Percentiles rank a stretch among this genome's conserved stretches.
These are phyloP conservation scores for Toxotes jaculatrix DNA, from an alignment of 2,113 vertebrate species.

Conservation along the genomic window DNA sequence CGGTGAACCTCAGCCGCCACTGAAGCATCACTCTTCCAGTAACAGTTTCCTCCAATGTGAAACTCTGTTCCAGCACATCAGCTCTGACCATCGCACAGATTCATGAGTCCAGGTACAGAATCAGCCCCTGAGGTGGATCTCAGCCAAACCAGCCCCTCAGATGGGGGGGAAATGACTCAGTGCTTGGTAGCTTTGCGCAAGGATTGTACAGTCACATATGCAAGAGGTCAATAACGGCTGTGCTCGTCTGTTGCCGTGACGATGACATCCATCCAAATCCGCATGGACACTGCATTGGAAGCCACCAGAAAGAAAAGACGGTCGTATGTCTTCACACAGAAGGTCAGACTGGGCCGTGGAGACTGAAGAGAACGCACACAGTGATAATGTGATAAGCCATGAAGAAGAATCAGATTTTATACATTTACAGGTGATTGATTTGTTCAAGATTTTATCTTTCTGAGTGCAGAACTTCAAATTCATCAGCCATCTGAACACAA, in stretches of 20 bases:
- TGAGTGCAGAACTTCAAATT: neutral
- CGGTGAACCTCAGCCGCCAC: conserved; percentile 6
- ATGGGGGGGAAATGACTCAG: neutral
- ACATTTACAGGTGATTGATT: neutral
- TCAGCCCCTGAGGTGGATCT: conserved; percentile 15
- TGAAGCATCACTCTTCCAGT: conserved; percentile 30
- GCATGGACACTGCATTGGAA: conserved; percentile 88
- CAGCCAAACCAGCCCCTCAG: neutral
- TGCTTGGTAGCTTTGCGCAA: neutral
- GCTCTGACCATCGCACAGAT: neutral
- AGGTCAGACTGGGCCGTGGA: conserved; percentile 89
- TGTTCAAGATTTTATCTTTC: neutral
- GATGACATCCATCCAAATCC: conserved; percentile 95
- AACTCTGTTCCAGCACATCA: neutral
- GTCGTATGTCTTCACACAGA: conserved; percentile 94
- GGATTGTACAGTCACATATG: neutral
- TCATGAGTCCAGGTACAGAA: conserved; percentile 26
- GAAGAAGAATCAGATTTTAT: neutral
- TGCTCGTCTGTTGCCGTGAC: conserved; percentile 92
- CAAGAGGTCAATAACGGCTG: conserved; percentile 84
- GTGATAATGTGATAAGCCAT: neutral
- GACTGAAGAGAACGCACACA: conserved; percentile 80
- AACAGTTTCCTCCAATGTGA: conserved; percentile 38
- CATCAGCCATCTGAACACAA: neutral
- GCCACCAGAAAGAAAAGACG: conserved; percentile 93